Conservation (phyloP, 2,113 vertebrate species). For the Perca fluviatilis region DNA sequence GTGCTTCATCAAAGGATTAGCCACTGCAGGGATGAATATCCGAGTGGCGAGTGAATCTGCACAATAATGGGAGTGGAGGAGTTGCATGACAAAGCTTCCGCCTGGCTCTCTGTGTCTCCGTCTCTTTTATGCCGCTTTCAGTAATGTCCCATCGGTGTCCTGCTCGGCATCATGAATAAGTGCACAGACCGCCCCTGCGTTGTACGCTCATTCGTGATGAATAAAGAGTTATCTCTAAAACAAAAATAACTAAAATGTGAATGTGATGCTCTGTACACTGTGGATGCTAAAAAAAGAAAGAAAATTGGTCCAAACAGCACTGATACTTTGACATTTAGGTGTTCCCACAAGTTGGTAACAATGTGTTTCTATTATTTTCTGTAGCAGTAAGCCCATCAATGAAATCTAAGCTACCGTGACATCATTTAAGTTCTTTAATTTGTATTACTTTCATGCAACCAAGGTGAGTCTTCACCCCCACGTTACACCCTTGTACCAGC, state of each 20-base stretch:
- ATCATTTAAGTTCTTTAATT: accelerated
- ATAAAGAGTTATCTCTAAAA: not conserved
- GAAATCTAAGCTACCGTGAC: not conserved
- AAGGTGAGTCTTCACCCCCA: not conserved
- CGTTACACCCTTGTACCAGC: not conserved
- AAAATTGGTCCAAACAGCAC: not conserved
- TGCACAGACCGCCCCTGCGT: not conserved
- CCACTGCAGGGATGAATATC: constrained; percentile 51
- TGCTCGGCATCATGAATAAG: constrained; percentile 52
- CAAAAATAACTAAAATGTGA: not conserved
- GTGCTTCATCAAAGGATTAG: constrained; percentile 80
- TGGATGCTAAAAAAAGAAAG: not conserved
- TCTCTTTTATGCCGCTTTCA: constrained; percentile 55
- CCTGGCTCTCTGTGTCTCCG: constrained; percentile 11
- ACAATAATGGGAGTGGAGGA: constrained; percentile 78
- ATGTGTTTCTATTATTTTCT: not conserved
- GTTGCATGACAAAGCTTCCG: constrained; percentile 61
- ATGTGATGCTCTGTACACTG: not conserved
- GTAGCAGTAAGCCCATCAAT: not conserved
- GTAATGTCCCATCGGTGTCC: constrained; percentile 12
- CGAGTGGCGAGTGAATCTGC: constrained; percentile 74
- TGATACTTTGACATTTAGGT: not conserved
- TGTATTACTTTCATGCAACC: not conserved
- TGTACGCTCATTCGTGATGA: not conserved
- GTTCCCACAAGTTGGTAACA: not conserved